phyloP scores from a whole-genome alignment of 2,113 vertebrate genomes.

The Scolopax mira region DNA sequence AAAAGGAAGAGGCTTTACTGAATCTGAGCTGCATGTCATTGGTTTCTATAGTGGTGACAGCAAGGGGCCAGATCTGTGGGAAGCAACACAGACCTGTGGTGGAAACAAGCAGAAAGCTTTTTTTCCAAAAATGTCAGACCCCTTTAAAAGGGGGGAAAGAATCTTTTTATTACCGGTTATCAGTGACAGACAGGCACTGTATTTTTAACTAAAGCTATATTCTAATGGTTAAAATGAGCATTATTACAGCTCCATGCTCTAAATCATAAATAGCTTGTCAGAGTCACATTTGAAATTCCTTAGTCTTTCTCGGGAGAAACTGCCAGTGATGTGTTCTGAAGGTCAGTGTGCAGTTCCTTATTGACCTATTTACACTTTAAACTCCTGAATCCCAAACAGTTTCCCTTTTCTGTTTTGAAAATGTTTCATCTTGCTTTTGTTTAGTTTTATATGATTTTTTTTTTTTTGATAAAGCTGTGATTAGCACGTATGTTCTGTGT shows the following conservation, averaged over 20 bases:
- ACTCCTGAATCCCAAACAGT: background rate
- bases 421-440: background rate
- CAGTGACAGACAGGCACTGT: background rate
- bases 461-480: background rate
- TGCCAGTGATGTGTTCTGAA: background rate
- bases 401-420: background rate
- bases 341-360: background rate
- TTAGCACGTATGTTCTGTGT: background rate
- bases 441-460: background rate
- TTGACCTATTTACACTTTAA: background rate
- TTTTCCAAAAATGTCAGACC: no score
- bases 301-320: background rate
- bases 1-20: background rate
- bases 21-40: background rate
- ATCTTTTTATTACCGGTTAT: background rate
- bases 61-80: background rate
- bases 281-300: background rate
- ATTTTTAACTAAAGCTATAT: background rate
- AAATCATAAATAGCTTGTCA: background rate
- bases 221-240: background rate
- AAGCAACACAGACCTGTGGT: background rate
- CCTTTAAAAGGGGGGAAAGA: background rate
- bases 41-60: background rate
- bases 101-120: background rate
- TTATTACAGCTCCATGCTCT: background rate